Conservation (phyloP, 2,113 vertebrate genomes). For the Aythya baeri region DNA sequence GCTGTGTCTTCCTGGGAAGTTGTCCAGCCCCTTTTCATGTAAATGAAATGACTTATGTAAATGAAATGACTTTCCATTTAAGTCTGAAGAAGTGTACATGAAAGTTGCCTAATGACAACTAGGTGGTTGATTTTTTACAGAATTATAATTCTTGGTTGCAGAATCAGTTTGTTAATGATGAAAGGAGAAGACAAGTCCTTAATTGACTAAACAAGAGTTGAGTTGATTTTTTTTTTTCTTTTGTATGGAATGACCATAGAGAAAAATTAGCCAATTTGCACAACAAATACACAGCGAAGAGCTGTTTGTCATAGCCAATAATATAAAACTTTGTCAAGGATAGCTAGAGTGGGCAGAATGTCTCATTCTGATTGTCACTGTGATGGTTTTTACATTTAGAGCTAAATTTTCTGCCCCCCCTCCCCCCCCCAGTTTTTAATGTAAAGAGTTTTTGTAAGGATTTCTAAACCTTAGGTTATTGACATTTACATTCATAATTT, state of each 20-base stretch:
- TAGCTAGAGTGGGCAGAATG: background rate
- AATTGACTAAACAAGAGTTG: background rate
- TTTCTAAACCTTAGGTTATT: background rate
- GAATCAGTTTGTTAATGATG: background rate
- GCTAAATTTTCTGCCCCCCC: background rate
- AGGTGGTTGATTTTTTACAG: background rate
- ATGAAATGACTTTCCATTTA: background rate
- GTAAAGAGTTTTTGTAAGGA: background rate
- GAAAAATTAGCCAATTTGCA: background rate
- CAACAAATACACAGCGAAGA: background rate
- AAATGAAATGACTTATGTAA: background rate
- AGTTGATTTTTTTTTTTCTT: background rate
- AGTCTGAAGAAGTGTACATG: background rate
- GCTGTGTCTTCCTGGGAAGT: background rate
- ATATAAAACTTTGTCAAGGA: background rate
- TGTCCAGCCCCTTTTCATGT: background rate
- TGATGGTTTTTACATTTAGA: background rate
- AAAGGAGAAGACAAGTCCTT: background rate
- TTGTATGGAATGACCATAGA: background rate
- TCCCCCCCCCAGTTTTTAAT: background rate
- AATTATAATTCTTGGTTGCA: background rate
- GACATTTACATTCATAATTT: background rate
- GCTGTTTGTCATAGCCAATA: background rate
- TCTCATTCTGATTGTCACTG: background rate
- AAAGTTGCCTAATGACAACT: background rate